phyloP scores from a whole-genome alignment of 2,113 vertebrate species.

The Dinomys branickii region DNA sequence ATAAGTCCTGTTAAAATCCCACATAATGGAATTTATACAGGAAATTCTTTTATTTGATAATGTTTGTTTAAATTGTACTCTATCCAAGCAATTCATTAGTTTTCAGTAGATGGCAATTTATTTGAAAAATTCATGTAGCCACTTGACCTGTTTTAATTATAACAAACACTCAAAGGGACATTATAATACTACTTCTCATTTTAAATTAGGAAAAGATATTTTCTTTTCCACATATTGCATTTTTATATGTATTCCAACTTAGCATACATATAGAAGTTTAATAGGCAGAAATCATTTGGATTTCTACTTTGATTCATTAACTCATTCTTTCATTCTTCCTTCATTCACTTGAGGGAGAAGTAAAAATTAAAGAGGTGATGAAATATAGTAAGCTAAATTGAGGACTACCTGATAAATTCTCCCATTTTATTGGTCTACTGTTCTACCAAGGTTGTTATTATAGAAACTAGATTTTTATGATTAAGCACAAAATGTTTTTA shows the following conservation, averaged over 20 bases:
- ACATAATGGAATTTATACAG: background rate
- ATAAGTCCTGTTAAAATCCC: background rate
- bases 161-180: background rate
- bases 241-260: background rate
- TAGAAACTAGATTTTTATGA: background rate
- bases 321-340: background rate
- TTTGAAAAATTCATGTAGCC: constrained; percentile 16
- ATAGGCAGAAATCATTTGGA: background rate
- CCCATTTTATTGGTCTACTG: background rate
- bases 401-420: background rate
- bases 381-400: background rate
- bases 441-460: background rate
- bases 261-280: background rate
- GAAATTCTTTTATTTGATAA: background rate
- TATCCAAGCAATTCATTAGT: background rate
- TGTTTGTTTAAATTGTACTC: background rate
- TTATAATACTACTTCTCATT: background rate
- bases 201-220: background rate
- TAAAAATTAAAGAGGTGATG: background rate
- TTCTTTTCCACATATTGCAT: background rate
- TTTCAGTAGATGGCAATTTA: background rate
- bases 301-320: background rate
- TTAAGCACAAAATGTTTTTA: background rate
- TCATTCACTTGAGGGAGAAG: background rate
- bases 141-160: background rate